Conservation (phyloP, 2,888 invertebrate genomes). For the Drosophila demipolita region DNA sequence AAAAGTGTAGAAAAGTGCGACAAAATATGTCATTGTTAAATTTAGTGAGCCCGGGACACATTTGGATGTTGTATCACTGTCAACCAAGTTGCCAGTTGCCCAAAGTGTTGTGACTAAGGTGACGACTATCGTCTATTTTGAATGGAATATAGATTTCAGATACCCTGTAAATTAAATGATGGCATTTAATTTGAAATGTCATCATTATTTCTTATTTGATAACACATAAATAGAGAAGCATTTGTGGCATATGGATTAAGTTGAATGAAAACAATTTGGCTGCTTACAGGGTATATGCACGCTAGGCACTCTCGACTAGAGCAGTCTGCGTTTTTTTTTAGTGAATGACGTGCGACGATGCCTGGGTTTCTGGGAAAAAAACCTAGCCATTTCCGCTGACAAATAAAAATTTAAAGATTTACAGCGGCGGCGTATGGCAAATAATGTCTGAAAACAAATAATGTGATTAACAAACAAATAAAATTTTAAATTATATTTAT, state of each 20-base stretch:
- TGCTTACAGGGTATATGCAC: neutral
- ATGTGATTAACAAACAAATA: neutral
- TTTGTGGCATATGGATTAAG: neutral
- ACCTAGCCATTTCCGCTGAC: constrained; percentile 63
- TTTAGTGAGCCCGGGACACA: constrained; percentile 71
- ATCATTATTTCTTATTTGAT: neutral
- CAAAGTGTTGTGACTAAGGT: constrained; percentile 24
- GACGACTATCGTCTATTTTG: neutral
- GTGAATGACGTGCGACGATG: constrained; percentile 55
- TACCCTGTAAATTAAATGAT: neutral
- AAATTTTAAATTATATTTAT: neutral
- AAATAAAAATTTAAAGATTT: constrained; percentile 15
- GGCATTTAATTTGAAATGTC: neutral
- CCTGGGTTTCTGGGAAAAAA: constrained; percentile 55
- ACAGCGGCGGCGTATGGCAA: constrained; percentile 17
- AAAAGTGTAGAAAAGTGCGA: constrained; percentile 56
- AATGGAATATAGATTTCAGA: neutral
- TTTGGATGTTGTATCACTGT: constrained; percentile 50
- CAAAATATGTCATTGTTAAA: constrained; percentile 84
- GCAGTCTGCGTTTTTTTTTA: constrained; percentile 10
- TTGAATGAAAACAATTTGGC: neutral
- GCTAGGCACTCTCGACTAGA: neutral
- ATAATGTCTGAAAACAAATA: constrained; percentile 5
- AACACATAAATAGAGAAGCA: neutral
- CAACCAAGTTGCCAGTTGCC: constrained; percentile 31